A percentile compares a stretch with the other conserved stretches of the same genome.
These are phyloP conservation scores for Nymphalis io DNA, from an alignment of 1,140 invertebrate genomes.

Conservation along the genomic window DNA sequence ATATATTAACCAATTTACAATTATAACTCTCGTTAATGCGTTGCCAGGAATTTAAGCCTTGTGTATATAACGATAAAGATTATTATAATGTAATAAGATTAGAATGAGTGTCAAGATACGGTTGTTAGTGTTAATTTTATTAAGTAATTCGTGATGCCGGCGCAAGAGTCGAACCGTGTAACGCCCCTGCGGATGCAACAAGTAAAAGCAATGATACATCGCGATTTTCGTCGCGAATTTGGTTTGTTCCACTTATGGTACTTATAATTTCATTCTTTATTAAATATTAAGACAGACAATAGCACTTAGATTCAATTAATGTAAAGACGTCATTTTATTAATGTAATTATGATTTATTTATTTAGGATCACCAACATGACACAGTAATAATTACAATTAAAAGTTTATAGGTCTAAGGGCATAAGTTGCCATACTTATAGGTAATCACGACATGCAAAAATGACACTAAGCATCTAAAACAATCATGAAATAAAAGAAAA, in stretches of 20 bases:
- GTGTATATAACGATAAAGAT: constrained; percentile 29
- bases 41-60: constrained; percentile 26
- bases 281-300: background rate
- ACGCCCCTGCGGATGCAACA: constrained; percentile 67
- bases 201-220: constrained; percentile 74
- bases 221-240: constrained; percentile 57
- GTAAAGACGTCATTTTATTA: no score
- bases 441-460: no score
- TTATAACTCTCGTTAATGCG: constrained; percentile 25
- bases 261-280: background rate
- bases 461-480: no score
- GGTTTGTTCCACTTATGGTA: constrained; percentile 42
- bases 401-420: no score
- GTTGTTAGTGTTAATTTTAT: constrained; percentile 46
- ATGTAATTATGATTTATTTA: no score
- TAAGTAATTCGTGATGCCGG: constrained; percentile 48
- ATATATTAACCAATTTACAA: constrained; percentile 31
- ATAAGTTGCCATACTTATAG: no score
- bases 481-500: no score
- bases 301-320: no score
- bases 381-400: no score
- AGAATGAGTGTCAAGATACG: constrained; percentile 17
- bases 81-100: background rate
- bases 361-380: no score
- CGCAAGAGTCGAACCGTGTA: constrained; percentile 57